Evolutionary conservation across 2,888 invertebrate genomes (phyloP).

Genomic region (Hydrotaea diabolus): DNA sequence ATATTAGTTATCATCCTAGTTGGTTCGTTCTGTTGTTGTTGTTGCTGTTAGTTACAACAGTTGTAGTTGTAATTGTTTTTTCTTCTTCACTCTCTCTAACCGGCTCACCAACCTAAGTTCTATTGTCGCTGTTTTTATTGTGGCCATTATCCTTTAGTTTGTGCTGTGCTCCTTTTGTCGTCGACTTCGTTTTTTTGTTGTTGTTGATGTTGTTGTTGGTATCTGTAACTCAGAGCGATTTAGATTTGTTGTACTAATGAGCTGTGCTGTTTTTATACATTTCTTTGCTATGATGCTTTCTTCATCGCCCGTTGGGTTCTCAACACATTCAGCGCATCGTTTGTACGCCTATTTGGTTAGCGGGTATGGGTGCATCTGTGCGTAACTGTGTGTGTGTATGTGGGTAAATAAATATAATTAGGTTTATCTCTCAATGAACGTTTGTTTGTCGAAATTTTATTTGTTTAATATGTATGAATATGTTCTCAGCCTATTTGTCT

Average conservation of each 20-base stretch:
- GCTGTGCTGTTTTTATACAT: slow-evolving; percentile 47
- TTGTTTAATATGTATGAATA: slow-evolving; percentile 52
- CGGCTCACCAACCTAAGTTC: not conserved
- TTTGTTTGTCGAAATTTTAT: slow-evolving; percentile 36
- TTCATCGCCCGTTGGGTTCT: not conserved
- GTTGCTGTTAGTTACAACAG: slow-evolving; percentile 1
- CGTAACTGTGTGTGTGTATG: slow-evolving; percentile 25
- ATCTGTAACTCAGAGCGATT: not conserved
- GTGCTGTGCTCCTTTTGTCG: slow-evolving; percentile 24
- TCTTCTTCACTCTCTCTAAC: not conserved
- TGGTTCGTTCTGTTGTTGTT: slow-evolving; percentile 4
- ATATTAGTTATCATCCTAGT: slow-evolving; percentile 25
- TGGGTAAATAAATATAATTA: slow-evolving; percentile 60
- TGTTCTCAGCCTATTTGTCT: slow-evolving; percentile 29
- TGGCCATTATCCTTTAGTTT: slow-evolving; percentile 20
- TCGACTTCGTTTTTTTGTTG: slow-evolving; percentile 11
- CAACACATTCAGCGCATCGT: slow-evolving; percentile 16
- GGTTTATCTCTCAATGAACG: slow-evolving; percentile 48
- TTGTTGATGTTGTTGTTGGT: slow-evolving; percentile 25
- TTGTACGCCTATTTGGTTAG: not conserved
- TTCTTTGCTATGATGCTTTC: not conserved
- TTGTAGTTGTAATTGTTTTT: not conserved
- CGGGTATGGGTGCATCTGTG: not conserved
- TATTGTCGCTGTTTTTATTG: slow-evolving; percentile 34
- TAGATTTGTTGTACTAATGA: slow-evolving; percentile 58